Conservation (phyloP, 2,888 invertebrate species). For the Microchrysa polita region DNA sequence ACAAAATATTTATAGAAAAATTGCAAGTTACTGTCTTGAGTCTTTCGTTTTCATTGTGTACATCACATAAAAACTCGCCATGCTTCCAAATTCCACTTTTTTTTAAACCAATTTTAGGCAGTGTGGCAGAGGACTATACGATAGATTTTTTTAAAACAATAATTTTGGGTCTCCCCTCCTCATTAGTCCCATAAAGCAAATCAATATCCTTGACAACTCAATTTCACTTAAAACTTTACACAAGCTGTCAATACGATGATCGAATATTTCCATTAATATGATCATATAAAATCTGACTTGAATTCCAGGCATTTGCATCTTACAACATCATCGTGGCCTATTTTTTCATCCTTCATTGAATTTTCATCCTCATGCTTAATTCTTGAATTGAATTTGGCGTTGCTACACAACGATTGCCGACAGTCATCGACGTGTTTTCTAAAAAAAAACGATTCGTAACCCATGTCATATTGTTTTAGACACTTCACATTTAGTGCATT, state of each 20-base stretch:
- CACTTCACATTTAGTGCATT: slow-evolving; percentile 28
- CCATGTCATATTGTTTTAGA: slow-evolving; percentile 39
- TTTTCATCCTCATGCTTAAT: neutral
- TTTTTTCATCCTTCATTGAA: neutral
- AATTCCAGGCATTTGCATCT: slow-evolving; percentile 29
- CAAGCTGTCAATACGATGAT: slow-evolving; percentile 36
- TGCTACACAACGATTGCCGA: too few species aligned
- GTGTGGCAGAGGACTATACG: neutral
- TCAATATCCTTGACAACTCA: neutral
- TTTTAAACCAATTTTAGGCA: neutral
- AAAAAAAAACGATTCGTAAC: neutral
- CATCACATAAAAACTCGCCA: too few species aligned
- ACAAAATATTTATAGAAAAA: too few species aligned
- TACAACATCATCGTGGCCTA: neutral
- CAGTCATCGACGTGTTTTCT: neutral
- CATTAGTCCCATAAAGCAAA: too few species aligned
- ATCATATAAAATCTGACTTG: slow-evolving; percentile 29
- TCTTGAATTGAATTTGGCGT: too few species aligned
- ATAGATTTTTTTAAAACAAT: too few species aligned
- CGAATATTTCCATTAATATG: slow-evolving; percentile 40
- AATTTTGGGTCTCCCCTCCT: too few species aligned
- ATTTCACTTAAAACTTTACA: neutral
- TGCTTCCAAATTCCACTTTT: too few species aligned
- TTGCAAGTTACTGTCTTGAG: too few species aligned
- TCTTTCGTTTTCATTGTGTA: too few species aligned